Percentiles rank a stretch among this genome's conserved stretches.
These are phyloP conservation scores for Sebastolobus altivelis DNA, from an alignment of 2,797 vertebrate species.

Conservation along the genomic window DNA sequence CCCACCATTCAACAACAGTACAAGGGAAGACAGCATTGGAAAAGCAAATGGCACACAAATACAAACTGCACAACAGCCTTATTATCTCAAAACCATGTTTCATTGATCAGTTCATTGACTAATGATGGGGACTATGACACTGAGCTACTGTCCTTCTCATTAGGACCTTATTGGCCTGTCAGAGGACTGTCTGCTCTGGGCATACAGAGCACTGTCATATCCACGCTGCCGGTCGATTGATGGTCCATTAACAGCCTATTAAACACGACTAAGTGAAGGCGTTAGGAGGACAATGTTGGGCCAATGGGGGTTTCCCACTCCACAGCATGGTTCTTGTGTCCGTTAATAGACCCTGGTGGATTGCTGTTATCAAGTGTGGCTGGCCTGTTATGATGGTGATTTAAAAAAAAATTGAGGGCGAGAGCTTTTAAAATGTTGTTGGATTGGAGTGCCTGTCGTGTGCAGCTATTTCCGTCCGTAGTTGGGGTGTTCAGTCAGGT, in stretches of 20 bases:
- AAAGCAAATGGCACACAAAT: conserved; percentile 30
- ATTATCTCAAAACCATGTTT: conserved; percentile 74
- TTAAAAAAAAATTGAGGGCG: neutral
- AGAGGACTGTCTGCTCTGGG: conserved; percentile 70
- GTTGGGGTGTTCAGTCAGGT: neutral
- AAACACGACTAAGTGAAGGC: conserved; percentile 80
- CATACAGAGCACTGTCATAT: conserved; percentile 77
- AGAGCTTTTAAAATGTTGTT: conserved; percentile 39
- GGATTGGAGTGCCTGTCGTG: neutral
- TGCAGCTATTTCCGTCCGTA: conserved; percentile 15
- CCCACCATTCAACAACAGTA: neutral
- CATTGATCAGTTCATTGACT: conserved; percentile 79
- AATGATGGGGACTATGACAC: conserved; percentile 67
- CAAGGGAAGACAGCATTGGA: neutral
- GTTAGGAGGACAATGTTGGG: conserved; percentile 74
- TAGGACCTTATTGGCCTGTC: conserved; percentile 80
- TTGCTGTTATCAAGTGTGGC: conserved; percentile 59
- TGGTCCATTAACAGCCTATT: conserved; percentile 84
- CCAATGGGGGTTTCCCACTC: conserved; percentile 74
- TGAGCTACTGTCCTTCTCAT: conserved; percentile 75
- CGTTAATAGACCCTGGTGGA: conserved; percentile 71
- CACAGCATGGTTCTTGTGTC: conserved; percentile 61
- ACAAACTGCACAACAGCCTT: conserved; percentile 54
- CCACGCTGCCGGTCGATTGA: conserved; percentile 79
- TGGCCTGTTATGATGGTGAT: conserved; percentile 46